Percentiles rank a stretch among this genome's conserved stretches.
Evolutionary conservation across 2,797 vertebrate species (phyloP).

Genomic region (Chiroxiphia lanceolata): DNA sequence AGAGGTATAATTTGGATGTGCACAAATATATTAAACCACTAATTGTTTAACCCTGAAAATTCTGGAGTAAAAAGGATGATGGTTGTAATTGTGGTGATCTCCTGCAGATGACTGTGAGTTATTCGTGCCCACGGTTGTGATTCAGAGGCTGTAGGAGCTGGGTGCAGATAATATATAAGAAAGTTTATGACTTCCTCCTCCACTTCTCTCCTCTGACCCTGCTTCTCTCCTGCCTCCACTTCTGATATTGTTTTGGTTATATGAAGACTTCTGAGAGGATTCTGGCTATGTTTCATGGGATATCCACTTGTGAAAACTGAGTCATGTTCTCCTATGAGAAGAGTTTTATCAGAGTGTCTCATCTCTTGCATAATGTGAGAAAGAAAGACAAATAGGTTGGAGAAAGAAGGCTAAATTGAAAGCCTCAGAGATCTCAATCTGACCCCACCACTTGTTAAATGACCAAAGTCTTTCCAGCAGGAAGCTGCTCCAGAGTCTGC

Average conservation of each 20-base stretch:
- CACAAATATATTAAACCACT: not conserved
- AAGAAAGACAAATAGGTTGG: not conserved
- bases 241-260: constrained; percentile 17
- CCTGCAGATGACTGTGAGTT: not conserved
- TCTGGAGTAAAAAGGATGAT: not conserved
- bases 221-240: not conserved
- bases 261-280: not conserved
- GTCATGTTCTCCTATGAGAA: not conserved
- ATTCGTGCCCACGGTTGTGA: constrained; percentile 14
- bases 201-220: not conserved
- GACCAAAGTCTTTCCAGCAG: not conserved
- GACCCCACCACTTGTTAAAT: not conserved
- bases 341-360: not conserved
- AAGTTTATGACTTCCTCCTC: constrained; percentile 16
- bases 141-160: constrained; percentile 30
- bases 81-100: not conserved
- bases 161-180: not conserved
- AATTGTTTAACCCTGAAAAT: not conserved
- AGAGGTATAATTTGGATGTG: not conserved
- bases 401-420: not conserved
- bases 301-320: constrained; percentile 28
- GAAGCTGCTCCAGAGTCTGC: not conserved
- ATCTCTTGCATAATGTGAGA: not conserved
- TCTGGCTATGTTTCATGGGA: not conserved
- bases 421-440: constrained; percentile 20